Conservation (phyloP, 2,888 invertebrate species). For the Cyclophora albipunctata region DNA sequence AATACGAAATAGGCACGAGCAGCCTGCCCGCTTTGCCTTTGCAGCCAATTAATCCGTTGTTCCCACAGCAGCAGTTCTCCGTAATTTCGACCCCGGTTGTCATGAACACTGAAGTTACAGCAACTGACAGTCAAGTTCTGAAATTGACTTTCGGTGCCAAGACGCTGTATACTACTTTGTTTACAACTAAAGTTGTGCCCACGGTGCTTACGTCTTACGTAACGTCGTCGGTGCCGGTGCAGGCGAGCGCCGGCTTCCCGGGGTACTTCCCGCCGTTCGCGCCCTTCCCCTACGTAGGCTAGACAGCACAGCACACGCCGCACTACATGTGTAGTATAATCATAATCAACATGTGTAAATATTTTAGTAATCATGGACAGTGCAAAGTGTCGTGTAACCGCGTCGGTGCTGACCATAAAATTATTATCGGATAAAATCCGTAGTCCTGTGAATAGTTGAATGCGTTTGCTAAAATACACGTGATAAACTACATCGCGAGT, state of each 20-base stretch:
- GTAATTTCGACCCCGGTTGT: conserved; percentile 88
- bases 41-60: conserved; percentile 74
- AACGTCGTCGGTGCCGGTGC: conserved; percentile 85
- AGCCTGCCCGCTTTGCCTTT: conserved; percentile 78
- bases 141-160: conserved; percentile 94
- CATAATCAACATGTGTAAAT: conserved; percentile 11
- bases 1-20: conserved; percentile 85
- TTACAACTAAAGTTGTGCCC: conserved; percentile 87
- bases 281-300: conserved; percentile 85
- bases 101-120: conserved; percentile 84
- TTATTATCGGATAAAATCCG: conserved; percentile 14
- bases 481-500: conserved; percentile 60
- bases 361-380: conserved; percentile 12
- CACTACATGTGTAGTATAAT: no score
- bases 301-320: conserved; percentile 30
- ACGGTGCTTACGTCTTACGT: conserved; percentile 89
- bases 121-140: conserved; percentile 86
- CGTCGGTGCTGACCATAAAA: conserved; percentile 1
- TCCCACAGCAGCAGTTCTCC: conserved; percentile 81
- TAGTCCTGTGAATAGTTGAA: conserved; percentile 35
- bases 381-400: conserved; percentile 35
- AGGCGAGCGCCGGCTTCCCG: conserved; percentile 82
- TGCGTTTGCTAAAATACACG: conserved; percentile 46
- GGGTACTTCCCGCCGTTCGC: conserved; percentile 87
- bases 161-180: conserved; percentile 90